Conservation (phyloP, 2,797 vertebrate species). For the Triplophysa bombifrons region DNA sequence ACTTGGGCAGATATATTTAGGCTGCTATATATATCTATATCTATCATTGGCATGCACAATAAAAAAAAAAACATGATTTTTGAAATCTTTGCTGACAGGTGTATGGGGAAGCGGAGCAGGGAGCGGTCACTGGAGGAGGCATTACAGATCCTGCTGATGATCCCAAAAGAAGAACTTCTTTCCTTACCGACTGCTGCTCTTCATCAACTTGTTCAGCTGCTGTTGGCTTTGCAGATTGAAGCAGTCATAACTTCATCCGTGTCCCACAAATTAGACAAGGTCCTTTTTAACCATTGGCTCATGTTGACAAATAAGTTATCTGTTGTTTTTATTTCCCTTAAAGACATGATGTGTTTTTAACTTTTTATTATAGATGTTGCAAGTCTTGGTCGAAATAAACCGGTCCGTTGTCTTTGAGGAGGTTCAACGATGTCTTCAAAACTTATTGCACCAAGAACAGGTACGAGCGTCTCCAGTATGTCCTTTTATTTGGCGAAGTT, state of each 20-base stretch:
- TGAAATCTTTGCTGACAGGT: slow-evolving; percentile 64
- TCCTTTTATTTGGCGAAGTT: background rate
- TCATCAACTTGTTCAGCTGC: slow-evolving; percentile 73
- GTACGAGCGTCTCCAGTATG: slow-evolving; percentile 56
- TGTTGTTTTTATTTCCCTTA: background rate
- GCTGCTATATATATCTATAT: background rate
- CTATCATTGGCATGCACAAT: too few relatives aligned
- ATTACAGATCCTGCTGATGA: slow-evolving; percentile 65
- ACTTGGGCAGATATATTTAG: too few relatives aligned
- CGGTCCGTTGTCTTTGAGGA: slow-evolving; percentile 70
- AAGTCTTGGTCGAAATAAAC: slow-evolving; percentile 69
- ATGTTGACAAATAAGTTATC: background rate
- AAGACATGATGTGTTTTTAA: background rate
- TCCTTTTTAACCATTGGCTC: slow-evolving; percentile 47
- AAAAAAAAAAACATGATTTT: too few relatives aligned
- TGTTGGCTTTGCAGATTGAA: slow-evolving; percentile 81
- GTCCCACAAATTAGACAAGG: slow-evolving; percentile 87
- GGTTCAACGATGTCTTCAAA: slow-evolving; percentile 62
- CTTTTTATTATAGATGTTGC: slow-evolving; percentile 73
- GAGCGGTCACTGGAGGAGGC: slow-evolving; percentile 84
- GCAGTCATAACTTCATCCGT: slow-evolving; percentile 75
- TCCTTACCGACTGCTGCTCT: slow-evolving; percentile 58
- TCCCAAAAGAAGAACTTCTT: slow-evolving; percentile 65
- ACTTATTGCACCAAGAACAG: slow-evolving; percentile 65
- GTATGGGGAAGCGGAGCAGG: slow-evolving; percentile 76